A percentile compares a stretch with the other conserved stretches of the same genome.
Evolutionary conservation across 2,113 vertebrate genomes (phyloP).

Genomic region (Prunella fulvescens): DNA sequence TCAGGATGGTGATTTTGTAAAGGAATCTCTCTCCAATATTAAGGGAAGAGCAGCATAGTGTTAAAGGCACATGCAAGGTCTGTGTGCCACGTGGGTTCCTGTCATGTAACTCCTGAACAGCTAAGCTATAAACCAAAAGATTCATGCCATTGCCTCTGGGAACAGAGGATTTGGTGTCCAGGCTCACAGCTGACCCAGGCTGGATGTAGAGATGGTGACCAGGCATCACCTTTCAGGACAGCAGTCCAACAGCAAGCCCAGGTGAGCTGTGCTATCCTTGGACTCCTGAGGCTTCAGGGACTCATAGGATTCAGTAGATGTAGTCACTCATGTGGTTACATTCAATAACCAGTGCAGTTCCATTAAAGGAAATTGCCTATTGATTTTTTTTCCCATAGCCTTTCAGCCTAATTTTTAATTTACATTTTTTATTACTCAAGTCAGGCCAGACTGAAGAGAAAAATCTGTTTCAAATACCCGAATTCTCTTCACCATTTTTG

Average conservation of each 20-base stretch:
- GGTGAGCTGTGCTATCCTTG: neutral
- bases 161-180: neutral
- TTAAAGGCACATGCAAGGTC: neutral
- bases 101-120: neutral
- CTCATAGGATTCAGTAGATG: neutral
- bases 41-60: neutral
- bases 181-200: neutral
- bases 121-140: neutral
- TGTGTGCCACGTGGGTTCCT: neutral
- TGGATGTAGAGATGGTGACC: neutral
- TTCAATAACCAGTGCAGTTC: neutral
- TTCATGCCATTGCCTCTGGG: neutral
- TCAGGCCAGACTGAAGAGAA: neutral
- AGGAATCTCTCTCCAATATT: neutral
- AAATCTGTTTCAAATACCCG: neutral
- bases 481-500: neutral
- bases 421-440: neutral
- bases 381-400: neutral
- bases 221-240: neutral
- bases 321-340: neutral
- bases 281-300: neutral
- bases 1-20: neutral
- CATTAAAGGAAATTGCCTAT: neutral
- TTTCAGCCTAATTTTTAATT: neutral
- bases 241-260: neutral